These are phyloP conservation scores for Reticulitermes speratus DNA, from an alignment of 1,140 invertebrate species.

Conservation along the genomic window DNA sequence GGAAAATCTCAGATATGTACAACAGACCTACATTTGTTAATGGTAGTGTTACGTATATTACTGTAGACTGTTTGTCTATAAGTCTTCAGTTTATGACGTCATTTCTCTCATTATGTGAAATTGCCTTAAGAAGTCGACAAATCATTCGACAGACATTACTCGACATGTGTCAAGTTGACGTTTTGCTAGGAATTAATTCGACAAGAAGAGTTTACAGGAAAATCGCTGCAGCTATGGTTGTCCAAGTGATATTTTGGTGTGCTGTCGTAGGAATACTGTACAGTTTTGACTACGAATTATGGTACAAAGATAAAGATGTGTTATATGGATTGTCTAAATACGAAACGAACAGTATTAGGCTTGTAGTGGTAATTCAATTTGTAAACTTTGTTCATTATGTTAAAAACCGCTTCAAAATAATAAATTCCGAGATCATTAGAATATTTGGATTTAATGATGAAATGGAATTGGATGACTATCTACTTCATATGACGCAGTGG, in stretches of 20 bases:
- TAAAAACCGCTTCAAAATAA: background rate
- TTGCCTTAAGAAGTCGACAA: background rate
- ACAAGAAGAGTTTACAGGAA: background rate
- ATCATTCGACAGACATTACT: background rate
- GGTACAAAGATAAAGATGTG: background rate
- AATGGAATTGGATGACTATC: background rate
- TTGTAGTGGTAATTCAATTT: background rate
- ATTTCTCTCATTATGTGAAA: background rate
- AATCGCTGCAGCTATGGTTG: background rate
- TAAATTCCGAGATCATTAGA: background rate
- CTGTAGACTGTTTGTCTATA: background rate
- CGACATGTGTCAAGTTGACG: background rate
- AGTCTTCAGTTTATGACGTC: background rate
- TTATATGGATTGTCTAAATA: background rate
- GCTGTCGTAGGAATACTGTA: background rate
- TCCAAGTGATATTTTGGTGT: background rate
- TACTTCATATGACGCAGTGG: background rate
- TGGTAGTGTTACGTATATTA: background rate
- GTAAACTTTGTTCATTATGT: background rate
- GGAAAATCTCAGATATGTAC: background rate
- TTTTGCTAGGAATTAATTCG: background rate
- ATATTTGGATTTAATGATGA: background rate
- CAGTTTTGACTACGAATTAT: background rate
- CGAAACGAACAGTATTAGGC: background rate
- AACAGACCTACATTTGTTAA: background rate